phyloP scores from a whole-genome alignment of 1,140 invertebrate genomes.

The Meloidogyne chitwoodi region DNA sequence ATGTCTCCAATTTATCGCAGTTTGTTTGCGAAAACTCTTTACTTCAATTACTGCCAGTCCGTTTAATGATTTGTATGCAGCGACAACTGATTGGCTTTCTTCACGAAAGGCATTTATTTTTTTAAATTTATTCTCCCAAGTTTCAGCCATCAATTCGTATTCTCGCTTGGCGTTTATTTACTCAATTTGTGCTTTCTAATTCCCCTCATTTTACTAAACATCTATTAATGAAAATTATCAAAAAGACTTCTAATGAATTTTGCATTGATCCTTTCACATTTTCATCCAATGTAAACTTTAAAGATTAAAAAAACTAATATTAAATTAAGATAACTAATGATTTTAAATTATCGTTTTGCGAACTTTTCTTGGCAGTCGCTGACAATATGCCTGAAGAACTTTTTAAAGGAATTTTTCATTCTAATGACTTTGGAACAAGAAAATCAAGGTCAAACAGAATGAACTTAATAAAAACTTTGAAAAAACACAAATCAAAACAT shows the following conservation, averaged over 20 bases:
- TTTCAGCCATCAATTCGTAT: conserved; percentile 19
- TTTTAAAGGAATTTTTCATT: neutral
- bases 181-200: neutral
- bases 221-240: neutral
- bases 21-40: conserved; percentile 61
- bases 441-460: neutral
- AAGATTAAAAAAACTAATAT: too few species aligned
- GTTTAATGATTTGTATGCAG: conserved; percentile 38
- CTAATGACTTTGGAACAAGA: neutral
- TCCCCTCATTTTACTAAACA: conserved; percentile 3
- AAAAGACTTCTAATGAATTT: neutral
- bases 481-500: neutral
- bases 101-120: conserved; percentile 13
- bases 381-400: neutral
- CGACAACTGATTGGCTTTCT: conserved; percentile 44
- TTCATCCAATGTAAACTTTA: neutral
- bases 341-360: conserved; percentile 10
- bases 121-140: neutral
- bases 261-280: neutral
- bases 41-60: conserved; percentile 52
- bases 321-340: neutral
- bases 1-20: conserved; percentile 60
- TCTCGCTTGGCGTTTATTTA: conserved; percentile 16
- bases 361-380: neutral
- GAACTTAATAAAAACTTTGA: neutral